Evolutionary conservation across 2,888 invertebrate genomes (phyloP).

Genomic region (Leptopilina drosophilae): DNA sequence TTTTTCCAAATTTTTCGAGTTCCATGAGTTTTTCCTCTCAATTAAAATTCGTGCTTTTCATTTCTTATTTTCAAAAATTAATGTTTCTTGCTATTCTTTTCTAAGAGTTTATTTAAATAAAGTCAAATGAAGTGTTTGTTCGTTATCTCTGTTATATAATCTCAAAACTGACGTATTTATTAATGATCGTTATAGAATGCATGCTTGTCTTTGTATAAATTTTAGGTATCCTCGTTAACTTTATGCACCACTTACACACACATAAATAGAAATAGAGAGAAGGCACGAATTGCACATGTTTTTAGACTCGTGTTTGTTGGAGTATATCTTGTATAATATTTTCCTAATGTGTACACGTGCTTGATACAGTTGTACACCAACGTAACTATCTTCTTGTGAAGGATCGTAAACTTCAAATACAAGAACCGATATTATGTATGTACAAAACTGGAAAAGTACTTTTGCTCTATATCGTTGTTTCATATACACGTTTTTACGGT

Average conservation of each 20-base stretch:
- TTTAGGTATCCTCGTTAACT: not conserved
- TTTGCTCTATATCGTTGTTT: constrained; percentile 14
- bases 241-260: not conserved
- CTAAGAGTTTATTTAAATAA: too few species aligned
- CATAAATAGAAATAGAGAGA: not conserved
- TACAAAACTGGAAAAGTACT: not conserved
- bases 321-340: not conserved
- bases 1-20: too few species aligned
- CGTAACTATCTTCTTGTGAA: constrained; percentile 6
- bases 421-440: not conserved
- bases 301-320: not conserved
- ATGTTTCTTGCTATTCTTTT: too few species aligned
- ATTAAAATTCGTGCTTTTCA: too few species aligned
- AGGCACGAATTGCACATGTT: constrained; percentile 24
- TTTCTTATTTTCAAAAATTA: too few species aligned
- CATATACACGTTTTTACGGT: not conserved
- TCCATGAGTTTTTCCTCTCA: too few species aligned
- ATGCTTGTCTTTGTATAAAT: not conserved
- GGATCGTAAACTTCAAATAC: constrained; percentile 21
- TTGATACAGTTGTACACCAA: not conserved
- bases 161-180: constrained; percentile 11
- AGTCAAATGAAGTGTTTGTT: too few species aligned
- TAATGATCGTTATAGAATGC: not conserved
- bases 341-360: not conserved
- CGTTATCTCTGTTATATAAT: not conserved